Evolutionary conservation across 1,140 invertebrate species (phyloP).

Genomic region (Glossosoma conforme): DNA sequence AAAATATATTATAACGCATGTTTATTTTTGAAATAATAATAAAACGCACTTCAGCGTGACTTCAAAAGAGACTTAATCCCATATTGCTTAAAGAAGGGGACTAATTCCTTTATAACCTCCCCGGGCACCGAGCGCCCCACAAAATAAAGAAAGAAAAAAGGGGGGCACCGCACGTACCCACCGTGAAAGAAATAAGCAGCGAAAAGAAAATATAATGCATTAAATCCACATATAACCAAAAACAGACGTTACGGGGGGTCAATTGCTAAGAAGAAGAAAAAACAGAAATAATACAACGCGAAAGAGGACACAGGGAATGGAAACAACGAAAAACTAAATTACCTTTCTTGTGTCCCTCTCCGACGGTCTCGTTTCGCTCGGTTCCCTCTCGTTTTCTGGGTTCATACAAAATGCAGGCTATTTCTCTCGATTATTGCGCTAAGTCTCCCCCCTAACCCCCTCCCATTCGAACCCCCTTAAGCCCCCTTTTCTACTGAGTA

Average conservation of each 20-base stretch:
- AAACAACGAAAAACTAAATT: conserved; percentile 32
- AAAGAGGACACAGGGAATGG: conserved; percentile 31
- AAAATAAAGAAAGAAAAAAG: no score
- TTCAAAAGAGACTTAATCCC: no score
- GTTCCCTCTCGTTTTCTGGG: conserved; percentile 20
- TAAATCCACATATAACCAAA: conserved; percentile 33
- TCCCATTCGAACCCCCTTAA: conserved; percentile 7
- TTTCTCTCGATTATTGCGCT: conserved; percentile 43
- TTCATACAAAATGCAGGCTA: conserved; percentile 45
- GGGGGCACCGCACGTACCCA: not conserved
- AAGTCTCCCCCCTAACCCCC: conserved; percentile 20
- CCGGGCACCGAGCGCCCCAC: no score
- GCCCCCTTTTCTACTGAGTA: no score
- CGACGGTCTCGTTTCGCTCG: conserved; percentile 3
- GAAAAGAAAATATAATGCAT: conserved; percentile 30
- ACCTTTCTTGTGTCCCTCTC: conserved; percentile 18
- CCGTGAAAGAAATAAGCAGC: conserved; percentile 7
- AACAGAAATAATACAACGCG: conserved; percentile 25
- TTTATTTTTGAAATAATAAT: no score
- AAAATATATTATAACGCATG: no score
- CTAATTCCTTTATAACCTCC: no score
- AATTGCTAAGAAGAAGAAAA: conserved; percentile 27
- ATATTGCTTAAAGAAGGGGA: no score
- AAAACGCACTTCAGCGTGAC: no score
- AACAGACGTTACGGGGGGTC: conserved; percentile 31